Percentiles rank a stretch among this genome's conserved stretches.
phyloP scores from a whole-genome alignment of 2,797 vertebrate species.

The Tangara arthus region DNA sequence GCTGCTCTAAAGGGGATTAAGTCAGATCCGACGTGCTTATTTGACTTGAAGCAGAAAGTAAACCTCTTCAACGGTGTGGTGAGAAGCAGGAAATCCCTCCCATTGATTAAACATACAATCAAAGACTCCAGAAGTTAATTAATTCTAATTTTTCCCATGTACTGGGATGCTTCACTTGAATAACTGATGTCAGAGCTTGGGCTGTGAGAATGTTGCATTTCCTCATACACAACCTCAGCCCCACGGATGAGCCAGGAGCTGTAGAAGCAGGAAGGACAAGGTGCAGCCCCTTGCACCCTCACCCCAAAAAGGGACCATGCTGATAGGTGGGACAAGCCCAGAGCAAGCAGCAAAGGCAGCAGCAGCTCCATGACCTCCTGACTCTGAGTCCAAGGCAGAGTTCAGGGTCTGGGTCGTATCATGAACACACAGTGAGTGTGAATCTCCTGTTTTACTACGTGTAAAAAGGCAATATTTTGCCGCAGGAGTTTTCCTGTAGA shows the following conservation, averaged over 20 bases:
- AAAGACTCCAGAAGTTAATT: background rate
- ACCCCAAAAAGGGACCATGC: background rate
- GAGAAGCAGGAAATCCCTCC: slow-evolving; percentile 54
- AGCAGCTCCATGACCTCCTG: background rate
- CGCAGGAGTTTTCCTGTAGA: background rate
- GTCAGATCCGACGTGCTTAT: slow-evolving; percentile 20
- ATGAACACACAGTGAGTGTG: background rate
- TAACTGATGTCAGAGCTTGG: background rate
- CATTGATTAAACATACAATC: slow-evolving; percentile 44
- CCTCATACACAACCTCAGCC: background rate
- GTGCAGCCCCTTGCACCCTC: background rate
- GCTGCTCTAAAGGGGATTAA: slow-evolving; percentile 23
- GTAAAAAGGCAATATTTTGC: background rate
- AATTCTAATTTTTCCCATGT: slow-evolving; percentile 22
- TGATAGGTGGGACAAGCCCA: background rate
- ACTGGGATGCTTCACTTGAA: background rate
- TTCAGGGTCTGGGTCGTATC: background rate
- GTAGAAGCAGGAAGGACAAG: background rate
- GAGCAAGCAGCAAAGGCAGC: background rate
- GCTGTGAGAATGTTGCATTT: background rate
- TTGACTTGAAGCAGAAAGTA: slow-evolving; percentile 50
- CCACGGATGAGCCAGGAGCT: background rate
- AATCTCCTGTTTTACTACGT: background rate
- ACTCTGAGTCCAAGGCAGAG: background rate
- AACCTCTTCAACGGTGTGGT: slow-evolving; percentile 1